Conservation (phyloP, 2,797 vertebrate genomes). For the Scleropages formosus region DNA sequence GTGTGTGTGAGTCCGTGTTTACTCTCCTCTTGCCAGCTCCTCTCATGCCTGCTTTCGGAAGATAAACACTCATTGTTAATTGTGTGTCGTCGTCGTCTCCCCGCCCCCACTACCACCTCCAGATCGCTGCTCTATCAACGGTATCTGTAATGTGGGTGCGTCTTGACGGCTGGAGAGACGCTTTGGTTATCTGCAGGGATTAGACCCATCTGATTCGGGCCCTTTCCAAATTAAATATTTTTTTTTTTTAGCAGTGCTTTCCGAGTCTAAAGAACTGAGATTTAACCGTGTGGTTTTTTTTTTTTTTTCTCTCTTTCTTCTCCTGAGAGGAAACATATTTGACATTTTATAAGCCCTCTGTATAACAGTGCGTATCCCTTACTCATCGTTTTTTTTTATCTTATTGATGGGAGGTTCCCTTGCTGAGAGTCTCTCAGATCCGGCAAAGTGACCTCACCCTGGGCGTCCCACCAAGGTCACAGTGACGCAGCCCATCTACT, state of each 20-base stretch:
- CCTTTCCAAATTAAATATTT: not conserved
- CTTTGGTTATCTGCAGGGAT: not conserved
- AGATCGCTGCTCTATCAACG: not conserved
- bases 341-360: not conserved
- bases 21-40: not conserved
- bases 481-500: not conserved
- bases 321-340: not conserved
- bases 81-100: not conserved
- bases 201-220: not conserved
- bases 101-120: not conserved
- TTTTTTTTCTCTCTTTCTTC: too few relatives aligned
- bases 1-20: not conserved
- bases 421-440: not conserved
- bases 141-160: not conserved
- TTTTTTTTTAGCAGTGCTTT: not conserved
- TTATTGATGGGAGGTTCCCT: not conserved
- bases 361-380: not conserved
- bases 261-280: not conserved
- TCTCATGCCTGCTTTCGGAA: constrained; percentile 3
- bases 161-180: not conserved
- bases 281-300: not conserved
- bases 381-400: not conserved
- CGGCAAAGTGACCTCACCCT: not conserved
- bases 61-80: not conserved
- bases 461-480: not conserved